Base-by-base conservation (phyloP, 2,888 invertebrate species). In the Dichetophora obliterata region DNA sequence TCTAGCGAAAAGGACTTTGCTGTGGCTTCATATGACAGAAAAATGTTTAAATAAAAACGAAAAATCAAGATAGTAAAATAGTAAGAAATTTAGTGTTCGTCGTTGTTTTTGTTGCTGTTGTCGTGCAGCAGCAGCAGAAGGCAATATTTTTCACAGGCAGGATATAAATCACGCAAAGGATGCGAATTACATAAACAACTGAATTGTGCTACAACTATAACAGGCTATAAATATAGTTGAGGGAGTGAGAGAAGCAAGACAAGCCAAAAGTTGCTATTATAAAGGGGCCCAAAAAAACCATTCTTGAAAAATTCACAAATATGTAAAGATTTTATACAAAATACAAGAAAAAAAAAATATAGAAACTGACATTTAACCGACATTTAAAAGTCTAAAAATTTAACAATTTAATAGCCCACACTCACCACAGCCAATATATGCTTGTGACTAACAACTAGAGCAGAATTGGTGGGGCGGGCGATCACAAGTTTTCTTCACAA, bases 111-210 rank as follows among this genome's bases (percentile, higher is more conserved):
- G 34, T 34, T 57, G 24, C 16, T 69, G 8, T 3, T 9, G 2
- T 50, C 27, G 52, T 27, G 27, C 61, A 22, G 27, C 24, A 61
- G 24, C 24, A 31, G 61, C 61, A 61, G 27, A 31, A 31, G 27
- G 27, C 59, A 59, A 66, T 66, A 22, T n/a, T 66, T 37, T 34
- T 66, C 71, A 37, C 24, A 59, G 59, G 57, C n/a, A 57, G 57
- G 22, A 57, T 59, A 71, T 71, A 71, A 71, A 71, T 71, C 71
- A 71, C 71, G 57, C 57, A 50, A 71, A 71, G 71, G 37, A 71
- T 59, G 57, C 43, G 43, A 57, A 57, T 24, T 71, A 57, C 19
- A 71, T 37, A 37, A 34, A 66, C 19, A 57, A 71, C 34, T 71
- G 37, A 34, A 54, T 52, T 52, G 65, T 11, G 43, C 19, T 22